These are phyloP conservation scores for Tridacna gigas DNA, from an alignment of 2,888 invertebrate genomes.

Conservation along the genomic window DNA sequence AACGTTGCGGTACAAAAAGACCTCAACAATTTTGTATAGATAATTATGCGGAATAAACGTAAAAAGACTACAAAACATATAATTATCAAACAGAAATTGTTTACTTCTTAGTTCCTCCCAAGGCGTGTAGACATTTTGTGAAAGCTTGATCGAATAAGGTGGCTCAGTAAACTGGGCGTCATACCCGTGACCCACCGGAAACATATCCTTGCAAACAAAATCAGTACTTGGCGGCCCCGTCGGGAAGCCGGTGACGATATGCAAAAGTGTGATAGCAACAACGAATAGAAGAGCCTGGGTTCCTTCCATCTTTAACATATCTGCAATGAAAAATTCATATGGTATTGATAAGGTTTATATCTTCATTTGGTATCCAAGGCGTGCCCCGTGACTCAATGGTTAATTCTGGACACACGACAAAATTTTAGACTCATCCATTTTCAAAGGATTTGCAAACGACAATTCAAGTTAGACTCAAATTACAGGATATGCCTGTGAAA, in stretches of 20 bases:
- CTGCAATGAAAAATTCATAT: background rate
- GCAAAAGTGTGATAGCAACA: background rate
- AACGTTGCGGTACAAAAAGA: too few species aligned
- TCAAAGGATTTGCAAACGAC: too few species aligned
- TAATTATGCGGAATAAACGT: too few species aligned
- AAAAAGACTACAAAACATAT: too few species aligned
- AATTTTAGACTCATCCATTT: too few species aligned
- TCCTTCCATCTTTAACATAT: background rate
- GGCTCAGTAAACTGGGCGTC: slow-evolving; percentile 43
- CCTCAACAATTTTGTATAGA: too few species aligned
- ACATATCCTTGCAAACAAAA: slow-evolving; percentile 56
- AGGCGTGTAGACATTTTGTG: slow-evolving; percentile 48
- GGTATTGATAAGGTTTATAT: too few species aligned
- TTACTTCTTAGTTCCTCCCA: slow-evolving; percentile 51
- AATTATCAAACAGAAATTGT: background rate
- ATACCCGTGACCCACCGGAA: slow-evolving; percentile 56
- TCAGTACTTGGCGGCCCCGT: slow-evolving; percentile 39
- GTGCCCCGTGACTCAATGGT: too few species aligned
- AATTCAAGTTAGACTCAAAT: too few species aligned
- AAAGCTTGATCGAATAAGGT: slow-evolving; percentile 45
- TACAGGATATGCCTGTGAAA: too few species aligned
- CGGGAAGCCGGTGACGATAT: slow-evolving; percentile 9
- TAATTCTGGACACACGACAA: too few species aligned
- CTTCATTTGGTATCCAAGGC: too few species aligned
- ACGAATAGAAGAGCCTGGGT: background rate